A percentile compares a stretch with the other conserved stretches of the same genome.
phyloP scores from a whole-genome alignment of 1,140 invertebrate species.

The Pseudobourletiella spinata region DNA sequence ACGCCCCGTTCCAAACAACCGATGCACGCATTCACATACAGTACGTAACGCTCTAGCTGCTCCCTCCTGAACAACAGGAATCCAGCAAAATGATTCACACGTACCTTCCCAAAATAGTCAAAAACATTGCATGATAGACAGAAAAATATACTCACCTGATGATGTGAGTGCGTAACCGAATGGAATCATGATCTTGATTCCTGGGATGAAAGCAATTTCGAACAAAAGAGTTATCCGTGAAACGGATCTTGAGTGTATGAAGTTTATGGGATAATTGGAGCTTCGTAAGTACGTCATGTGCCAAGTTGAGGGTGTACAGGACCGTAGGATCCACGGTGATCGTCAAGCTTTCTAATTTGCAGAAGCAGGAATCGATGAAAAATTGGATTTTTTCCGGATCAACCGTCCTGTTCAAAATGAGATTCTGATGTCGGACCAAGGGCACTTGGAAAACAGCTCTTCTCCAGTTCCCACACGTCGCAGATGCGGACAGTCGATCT shows the following conservation, averaged over 20 bases:
- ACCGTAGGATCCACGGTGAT: neutral
- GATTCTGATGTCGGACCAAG: neutral
- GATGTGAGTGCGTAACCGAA: neutral
- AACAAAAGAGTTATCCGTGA: neutral
- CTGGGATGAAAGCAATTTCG: conserved; percentile 14
- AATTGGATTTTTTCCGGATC: neutral
- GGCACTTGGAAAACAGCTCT: conserved; percentile 23
- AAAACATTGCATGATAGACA: too few species aligned
- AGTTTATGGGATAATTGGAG: neutral
- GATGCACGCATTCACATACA: too few species aligned
- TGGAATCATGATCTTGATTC: neutral
- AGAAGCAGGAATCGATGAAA: neutral
- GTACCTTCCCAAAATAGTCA: too few species aligned
- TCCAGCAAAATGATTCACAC: too few species aligned
- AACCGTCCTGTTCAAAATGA: neutral
- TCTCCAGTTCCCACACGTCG: conserved; percentile 25
- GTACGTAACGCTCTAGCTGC: too few species aligned
- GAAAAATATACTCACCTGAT: neutral
- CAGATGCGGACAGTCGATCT: conserved; percentile 19
- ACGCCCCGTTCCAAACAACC: too few species aligned
- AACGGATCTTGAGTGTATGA: neutral
- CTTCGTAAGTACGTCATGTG: neutral
- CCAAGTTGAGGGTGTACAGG: neutral
- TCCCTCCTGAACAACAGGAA: too few species aligned
- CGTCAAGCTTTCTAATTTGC: neutral